Evolutionary conservation across 2,113 vertebrate genomes (phyloP).

Genomic region (Anolis carolinensis): DNA sequence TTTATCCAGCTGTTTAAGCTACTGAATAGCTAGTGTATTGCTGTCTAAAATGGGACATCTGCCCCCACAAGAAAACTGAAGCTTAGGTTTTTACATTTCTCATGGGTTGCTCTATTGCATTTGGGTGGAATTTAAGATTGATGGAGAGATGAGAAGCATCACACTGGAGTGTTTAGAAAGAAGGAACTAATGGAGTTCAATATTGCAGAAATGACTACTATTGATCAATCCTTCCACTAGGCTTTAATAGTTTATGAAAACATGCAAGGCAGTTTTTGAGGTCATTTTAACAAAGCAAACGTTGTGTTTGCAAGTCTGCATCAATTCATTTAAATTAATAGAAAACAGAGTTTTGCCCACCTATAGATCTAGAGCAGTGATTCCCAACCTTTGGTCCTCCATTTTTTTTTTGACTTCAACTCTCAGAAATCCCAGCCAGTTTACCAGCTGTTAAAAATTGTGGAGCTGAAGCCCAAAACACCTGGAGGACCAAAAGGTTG

Average conservation of each 20-base stretch:
- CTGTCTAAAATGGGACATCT: constrained; percentile 49
- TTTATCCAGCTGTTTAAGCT: constrained; percentile 57
- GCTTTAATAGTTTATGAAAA: not conserved
- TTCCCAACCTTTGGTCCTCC: too few relatives aligned
- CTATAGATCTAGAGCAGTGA: not conserved
- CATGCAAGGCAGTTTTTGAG: not conserved
- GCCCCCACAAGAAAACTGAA: constrained; percentile 20
- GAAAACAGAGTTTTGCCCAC: not conserved
- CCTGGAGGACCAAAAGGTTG: too few relatives aligned
- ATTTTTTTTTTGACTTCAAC: too few relatives aligned
- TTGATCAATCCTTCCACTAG: not conserved
- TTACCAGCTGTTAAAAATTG: too few relatives aligned
- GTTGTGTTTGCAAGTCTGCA: not conserved
- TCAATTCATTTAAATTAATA: not conserved
- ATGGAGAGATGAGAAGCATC: not conserved
- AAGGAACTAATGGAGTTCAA: not conserved
- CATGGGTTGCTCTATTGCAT: not conserved
- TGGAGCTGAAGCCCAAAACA: too few relatives aligned
- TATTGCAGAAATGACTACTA: not conserved
- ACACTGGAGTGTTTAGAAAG: not conserved
- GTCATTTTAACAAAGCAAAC: constrained; percentile 2
- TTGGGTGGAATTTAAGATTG: not conserved
- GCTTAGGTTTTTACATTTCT: not conserved
- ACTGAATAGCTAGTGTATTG: constrained; percentile 45
- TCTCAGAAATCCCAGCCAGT: too few relatives aligned